These are phyloP conservation scores for Saccostrea cuccullata DNA, from an alignment of 1,140 invertebrate species.

Conservation along the genomic window DNA sequence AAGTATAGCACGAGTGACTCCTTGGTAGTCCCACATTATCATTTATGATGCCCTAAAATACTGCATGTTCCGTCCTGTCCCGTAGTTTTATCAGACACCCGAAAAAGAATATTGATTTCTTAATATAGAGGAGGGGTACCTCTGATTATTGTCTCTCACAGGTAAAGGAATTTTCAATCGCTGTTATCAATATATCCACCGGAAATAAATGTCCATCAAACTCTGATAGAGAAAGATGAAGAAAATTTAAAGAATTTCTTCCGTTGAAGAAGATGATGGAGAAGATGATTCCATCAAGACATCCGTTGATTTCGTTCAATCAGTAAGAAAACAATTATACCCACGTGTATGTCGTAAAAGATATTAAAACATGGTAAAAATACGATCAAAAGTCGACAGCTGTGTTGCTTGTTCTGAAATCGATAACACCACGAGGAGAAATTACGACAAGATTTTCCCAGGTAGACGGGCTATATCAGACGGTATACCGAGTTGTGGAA, in stretches of 20 bases:
- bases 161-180: constrained; percentile 1
- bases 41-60: constrained; percentile 2
- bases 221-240: neutral
- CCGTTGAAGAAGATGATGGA: neutral
- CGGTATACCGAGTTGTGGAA: neutral
- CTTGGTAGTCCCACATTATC: neutral
- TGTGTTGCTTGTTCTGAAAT: constrained; percentile 8
- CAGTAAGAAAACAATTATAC: neutral
- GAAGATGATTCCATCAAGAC: neutral
- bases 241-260: neutral
- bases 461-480: constrained; percentile 7
- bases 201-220: neutral
- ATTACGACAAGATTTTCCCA: neutral
- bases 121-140: neutral
- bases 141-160: neutral
- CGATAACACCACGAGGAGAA: constrained; percentile 2
- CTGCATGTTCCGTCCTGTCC: neutral
- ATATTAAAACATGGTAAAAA: constrained; percentile 14
- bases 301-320: neutral
- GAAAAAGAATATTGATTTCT: neutral
- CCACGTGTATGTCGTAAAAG: neutral
- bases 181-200: neutral
- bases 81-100: constrained; percentile 11
- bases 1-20: neutral
- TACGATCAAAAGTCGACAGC: constrained; percentile 4